A percentile compares a stretch with the other conserved stretches of the same genome.
Evolutionary conservation across 2,113 vertebrate species (phyloP).

Genomic region (Sphyrna mokarran): DNA sequence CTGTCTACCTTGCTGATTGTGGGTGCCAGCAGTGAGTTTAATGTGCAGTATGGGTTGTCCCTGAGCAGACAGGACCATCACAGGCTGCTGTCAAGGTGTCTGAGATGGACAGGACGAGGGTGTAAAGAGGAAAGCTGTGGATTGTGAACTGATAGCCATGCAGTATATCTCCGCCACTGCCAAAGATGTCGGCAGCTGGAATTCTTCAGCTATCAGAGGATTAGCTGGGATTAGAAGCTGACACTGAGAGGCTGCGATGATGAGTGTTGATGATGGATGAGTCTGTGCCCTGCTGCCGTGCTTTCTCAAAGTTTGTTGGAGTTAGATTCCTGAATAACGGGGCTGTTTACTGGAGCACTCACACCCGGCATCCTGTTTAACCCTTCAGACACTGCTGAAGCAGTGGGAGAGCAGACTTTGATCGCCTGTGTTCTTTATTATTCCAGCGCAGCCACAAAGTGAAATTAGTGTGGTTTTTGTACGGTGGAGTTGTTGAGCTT

Average conservation of each 20-base stretch:
- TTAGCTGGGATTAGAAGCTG: conserved; percentile 15
- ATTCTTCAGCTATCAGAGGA: conserved; percentile 23
- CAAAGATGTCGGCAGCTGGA: background rate
- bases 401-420: background rate
- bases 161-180: background rate
- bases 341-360: background rate
- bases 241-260: background rate
- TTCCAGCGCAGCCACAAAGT: too few relatives aligned
- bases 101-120: background rate
- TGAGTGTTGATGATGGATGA: background rate
- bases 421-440: too few relatives aligned
- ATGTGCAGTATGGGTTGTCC: background rate
- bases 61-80: background rate
- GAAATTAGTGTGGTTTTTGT: too few relatives aligned
- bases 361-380: background rate
- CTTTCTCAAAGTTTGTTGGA: background rate
- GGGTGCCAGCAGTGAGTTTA: background rate
- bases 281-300: background rate
- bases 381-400: background rate
- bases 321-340: background rate
- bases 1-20: background rate
- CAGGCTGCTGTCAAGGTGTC: background rate
- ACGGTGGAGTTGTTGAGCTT: too few relatives aligned
- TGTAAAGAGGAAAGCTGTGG: background rate
- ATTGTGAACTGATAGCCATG: background rate